phyloP scores from a whole-genome alignment of 2,888 invertebrate species.

The Xanthorhoe designata region DNA sequence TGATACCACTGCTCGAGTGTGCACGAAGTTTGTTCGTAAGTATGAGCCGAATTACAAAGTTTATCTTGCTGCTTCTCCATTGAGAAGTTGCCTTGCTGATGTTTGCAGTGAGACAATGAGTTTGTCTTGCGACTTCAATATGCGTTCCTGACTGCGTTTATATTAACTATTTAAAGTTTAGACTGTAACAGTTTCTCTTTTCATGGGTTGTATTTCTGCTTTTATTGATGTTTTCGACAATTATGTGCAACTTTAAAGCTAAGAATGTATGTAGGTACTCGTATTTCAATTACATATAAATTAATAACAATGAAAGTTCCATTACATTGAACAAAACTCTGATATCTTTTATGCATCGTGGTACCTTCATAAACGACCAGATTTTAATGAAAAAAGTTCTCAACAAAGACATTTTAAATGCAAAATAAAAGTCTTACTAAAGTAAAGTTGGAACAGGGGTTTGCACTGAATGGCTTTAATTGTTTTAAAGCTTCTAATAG shows the following conservation, averaged over 20 bases:
- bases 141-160: conserved; percentile 56
- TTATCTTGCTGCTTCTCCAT: conserved; percentile 66
- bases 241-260: neutral
- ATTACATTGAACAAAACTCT: conserved; percentile 40
- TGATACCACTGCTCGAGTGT: conserved; percentile 66
- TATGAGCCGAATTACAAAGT: conserved; percentile 70
- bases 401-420: conserved; percentile 67
- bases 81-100: conserved; percentile 66
- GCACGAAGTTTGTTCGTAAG: conserved; percentile 64
- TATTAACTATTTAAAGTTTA: conserved; percentile 29
- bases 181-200: conserved; percentile 10
- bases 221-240: neutral
- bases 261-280: neutral
- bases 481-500: conserved; percentile 45
- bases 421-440: conserved; percentile 55
- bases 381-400: conserved; percentile 72
- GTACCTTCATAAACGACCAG: conserved; percentile 60
- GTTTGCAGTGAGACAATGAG: conserved; percentile 69
- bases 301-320: conserved; percentile 7
- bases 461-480: conserved; percentile 49
- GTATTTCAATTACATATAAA: neutral
- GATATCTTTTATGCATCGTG: conserved; percentile 65
- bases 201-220: neutral
- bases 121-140: conserved; percentile 71
- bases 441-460: conserved; percentile 42